Evolutionary conservation across 2,113 vertebrate genomes (phyloP), one percentile per base, ranked within the genome.

Genomic region (Gobius niger): DNA sequence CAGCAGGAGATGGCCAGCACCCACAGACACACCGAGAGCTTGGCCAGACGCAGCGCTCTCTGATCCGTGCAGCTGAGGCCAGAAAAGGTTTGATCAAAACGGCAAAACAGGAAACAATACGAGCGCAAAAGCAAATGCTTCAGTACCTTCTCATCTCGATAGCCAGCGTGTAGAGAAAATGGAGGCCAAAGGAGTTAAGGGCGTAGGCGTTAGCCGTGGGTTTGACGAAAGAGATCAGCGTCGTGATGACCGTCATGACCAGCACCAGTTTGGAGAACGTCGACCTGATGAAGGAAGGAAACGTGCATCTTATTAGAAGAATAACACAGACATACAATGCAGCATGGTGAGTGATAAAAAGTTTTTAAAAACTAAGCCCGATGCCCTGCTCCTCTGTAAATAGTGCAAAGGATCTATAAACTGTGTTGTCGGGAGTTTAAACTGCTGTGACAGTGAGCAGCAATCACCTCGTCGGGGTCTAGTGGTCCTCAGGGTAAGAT

Each of bases 181-280:
- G 96, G 34, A 97, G 54, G 19, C 92, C 93, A 0, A 97, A 92
- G 86, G 88, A 88, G 91, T 99, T 98, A 64, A 99, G 93, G 0
- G 41, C 91, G 0, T 98, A 99, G 14, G 96, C 96, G 0, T 99
- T 99, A 77, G 93, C 62, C 0, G 88, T 91, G 0, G 98, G 97
- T 78, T 91, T 95, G 86, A 96, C 41, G 7, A 99, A 95, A 0
- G 95, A 96, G 63, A 95, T 87, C 64, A 94, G 3, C 2, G 96
- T 92, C 44, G 89, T 92, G 77, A 94, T 0, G 13, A 92, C 7
- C 0, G 95, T 93, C 34, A 90, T 44, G 50, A 67, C 1, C 7
- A 93, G 16, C 14, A 94, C 84, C 7, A 97, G 9, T 62, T 70
- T 80, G 8, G 73, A 73, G 88, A 98, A 99, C 0, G 87, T 91